Base-by-base conservation (phyloP, 2,888 invertebrate species). In the Aspidapion aeneum region DNA sequence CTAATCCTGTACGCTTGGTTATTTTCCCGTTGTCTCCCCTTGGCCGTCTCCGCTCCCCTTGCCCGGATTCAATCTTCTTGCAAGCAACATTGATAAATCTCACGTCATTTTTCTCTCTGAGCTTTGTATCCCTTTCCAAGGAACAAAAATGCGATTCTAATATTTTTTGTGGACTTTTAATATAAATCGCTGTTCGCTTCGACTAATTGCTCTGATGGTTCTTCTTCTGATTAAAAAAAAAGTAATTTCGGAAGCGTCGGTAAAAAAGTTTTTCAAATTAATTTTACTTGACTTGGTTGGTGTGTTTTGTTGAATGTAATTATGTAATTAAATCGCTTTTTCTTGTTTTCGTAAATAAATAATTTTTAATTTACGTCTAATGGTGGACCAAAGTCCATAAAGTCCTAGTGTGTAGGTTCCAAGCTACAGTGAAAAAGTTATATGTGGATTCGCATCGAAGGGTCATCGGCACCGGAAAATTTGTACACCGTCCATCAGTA, bases 91-190 rank as follows among this genome's bases (percentile, higher is more conserved):
- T 83, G 82, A 83, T 82, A 82, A 82, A 83, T 83, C 77, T 74
- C 72, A 73, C 77, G 79, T 81, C 78, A 83, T 83, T 84, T 84
- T 83, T 84, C 83, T 83, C 80, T 78, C 80, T 77, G 35, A 71
- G 73, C 72, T 71, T 75, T 74, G 74, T 75, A 74, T 75, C 76
- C 75, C 76, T 75, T 76, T 75, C 74, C 74, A 73, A 72, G 75
- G 75, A 77, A 78, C 77, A 75, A 75, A 77, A 78, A 77, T 76
- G 74, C 74, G 74, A 74, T 73, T 72, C 69, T 71, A 70, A 73
- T 69, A 72, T 72, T 74, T 73, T 74, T 72, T 66, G 64, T 65
- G 60, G 65, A 65, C 65, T 63, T 62, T 59, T 55, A 58, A 62
- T 66, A 66, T 64, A 66, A 66, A 66, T 66, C 62, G 64, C 66